Evolutionary conservation across 2,113 vertebrate species (phyloP).

Genomic region (Gasterosteus aculeatus): DNA sequence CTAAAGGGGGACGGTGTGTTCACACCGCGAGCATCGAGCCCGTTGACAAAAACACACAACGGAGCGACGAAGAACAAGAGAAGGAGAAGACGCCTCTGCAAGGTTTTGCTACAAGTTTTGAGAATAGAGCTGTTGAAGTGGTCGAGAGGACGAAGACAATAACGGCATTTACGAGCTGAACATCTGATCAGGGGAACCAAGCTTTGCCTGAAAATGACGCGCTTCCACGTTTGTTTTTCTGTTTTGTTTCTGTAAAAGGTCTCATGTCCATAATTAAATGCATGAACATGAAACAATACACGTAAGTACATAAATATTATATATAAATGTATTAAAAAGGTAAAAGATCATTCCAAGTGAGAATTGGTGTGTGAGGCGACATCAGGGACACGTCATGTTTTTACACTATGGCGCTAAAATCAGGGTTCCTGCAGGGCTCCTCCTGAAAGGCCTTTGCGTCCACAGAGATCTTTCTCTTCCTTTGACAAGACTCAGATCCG

Average conservation of each 20-base stretch:
- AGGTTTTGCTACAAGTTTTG: constrained; percentile 27
- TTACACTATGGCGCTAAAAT: neutral
- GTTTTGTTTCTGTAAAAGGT: neutral
- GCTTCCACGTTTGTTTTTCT: neutral
- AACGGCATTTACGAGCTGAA: neutral
- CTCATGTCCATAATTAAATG: neutral
- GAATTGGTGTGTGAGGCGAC: neutral
- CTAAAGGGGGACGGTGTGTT: constrained; percentile 20
- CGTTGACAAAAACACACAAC: neutral
- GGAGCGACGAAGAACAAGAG: no score
- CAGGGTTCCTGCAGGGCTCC: neutral
- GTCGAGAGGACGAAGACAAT: neutral
- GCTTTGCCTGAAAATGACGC: neutral
- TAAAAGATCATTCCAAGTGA: neutral
- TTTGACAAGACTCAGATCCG: no score
- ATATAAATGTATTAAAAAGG: neutral
- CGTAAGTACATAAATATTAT: no score
- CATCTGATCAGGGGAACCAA: neutral
- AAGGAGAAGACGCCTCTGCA: neutral
- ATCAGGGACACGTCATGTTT: neutral
- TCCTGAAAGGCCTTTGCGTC: no score
- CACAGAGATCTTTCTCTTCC: no score
- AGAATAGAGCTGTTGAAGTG: neutral
- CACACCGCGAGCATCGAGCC: constrained; percentile 46
- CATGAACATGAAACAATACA: neutral